Conservation (phyloP, 2,888 invertebrate species). For the Agrochola macilenta region DNA sequence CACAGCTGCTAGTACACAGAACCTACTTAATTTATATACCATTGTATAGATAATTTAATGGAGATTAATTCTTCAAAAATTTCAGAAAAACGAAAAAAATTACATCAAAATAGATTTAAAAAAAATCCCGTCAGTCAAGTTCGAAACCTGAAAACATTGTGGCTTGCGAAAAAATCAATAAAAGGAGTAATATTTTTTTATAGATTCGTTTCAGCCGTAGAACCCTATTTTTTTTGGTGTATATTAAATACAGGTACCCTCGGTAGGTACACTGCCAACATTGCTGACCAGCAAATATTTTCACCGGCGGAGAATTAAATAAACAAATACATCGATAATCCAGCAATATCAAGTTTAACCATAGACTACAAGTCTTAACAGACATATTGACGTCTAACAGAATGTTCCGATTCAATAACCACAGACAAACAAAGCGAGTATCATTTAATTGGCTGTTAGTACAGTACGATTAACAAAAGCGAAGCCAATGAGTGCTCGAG, state of each 20-base stretch:
- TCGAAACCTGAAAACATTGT: no score
- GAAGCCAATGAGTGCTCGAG: conserved; percentile 23
- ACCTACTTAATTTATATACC: no score
- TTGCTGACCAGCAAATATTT: neutral
- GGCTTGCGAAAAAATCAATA: no score
- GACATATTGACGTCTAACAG: neutral
- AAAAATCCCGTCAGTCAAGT: no score
- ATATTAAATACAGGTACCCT: neutral
- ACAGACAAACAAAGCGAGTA: conserved; percentile 23
- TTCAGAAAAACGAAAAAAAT: no score
- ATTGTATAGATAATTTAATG: no score
- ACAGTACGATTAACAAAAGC: conserved; percentile 20
- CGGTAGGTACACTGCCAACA: neutral
- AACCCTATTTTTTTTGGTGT: no score
- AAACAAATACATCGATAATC: neutral
- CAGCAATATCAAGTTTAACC: neutral
- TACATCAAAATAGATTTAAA: no score
- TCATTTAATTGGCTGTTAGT: conserved; percentile 36
- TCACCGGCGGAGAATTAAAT: neutral
- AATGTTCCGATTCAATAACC: conserved; percentile 17
- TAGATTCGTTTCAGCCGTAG: no score
- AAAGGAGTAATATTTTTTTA: no score
- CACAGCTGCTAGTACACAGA: no score
- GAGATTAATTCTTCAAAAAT: no score
- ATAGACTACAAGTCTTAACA: neutral